phyloP scores from a whole-genome alignment of 37 sponge, comb jelly and placozoan genomes.

The Geodia barretti region DNA sequence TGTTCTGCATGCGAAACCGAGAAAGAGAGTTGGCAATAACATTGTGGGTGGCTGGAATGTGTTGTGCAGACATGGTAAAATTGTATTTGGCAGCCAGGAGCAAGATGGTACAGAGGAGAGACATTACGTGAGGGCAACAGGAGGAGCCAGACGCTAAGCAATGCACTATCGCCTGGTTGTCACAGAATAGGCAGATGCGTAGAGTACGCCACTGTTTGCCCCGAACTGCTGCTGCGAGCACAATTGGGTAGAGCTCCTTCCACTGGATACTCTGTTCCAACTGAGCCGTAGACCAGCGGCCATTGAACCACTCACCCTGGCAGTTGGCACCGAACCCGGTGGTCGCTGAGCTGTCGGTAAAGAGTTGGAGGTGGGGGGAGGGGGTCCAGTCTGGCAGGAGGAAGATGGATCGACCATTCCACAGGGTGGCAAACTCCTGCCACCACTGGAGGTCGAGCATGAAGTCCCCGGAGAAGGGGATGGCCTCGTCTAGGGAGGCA shows the following conservation, averaged over 20 bases:
- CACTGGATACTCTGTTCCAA: neutral
- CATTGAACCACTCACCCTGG: neutral
- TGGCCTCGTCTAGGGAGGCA: neutral
- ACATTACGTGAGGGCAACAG: neutral
- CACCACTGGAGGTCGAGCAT: slow-evolving; percentile 7
- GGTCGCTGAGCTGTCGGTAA: slow-evolving; percentile 8
- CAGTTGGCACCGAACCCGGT: slow-evolving; percentile 24
- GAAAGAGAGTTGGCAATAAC: slow-evolving; percentile 18
- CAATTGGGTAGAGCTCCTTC: slow-evolving; percentile 30
- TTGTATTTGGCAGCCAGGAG: neutral
- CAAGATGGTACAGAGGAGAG: neutral
- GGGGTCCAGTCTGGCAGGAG: slow-evolving; percentile 3
- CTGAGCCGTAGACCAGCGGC: neutral
- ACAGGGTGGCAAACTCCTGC: neutral
- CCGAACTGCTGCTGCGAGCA: slow-evolving; percentile 19
- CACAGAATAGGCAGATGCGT: slow-evolving; percentile 9
- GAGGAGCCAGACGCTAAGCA: neutral
- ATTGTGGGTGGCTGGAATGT: slow-evolving; percentile 18
- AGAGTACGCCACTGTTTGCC: neutral
- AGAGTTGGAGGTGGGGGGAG: neutral
- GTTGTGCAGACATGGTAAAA: slow-evolving; percentile 10
- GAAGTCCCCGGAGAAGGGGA: neutral
- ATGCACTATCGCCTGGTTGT: slow-evolving; percentile 26
- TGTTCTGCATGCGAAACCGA: slow-evolving; percentile 8
- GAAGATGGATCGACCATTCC: slow-evolving; percentile 11